phyloP scores from a whole-genome alignment of 2,888 invertebrate genomes.

The Polydrusus pterygomalis region DNA sequence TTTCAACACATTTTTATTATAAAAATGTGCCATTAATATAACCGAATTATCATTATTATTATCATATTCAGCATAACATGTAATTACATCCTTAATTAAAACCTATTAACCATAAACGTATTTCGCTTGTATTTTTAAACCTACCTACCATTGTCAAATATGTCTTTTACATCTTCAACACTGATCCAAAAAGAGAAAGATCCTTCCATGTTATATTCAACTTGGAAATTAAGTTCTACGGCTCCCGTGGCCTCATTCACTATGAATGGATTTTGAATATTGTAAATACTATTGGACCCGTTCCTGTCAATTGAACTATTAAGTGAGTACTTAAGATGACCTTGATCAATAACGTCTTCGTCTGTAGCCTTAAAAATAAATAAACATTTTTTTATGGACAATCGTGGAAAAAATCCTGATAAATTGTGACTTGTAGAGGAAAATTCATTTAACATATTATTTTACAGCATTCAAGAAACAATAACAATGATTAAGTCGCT shows the following conservation, averaged over 20 bases:
- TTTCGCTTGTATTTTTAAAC: too few species aligned
- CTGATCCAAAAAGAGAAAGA: slow-evolving; percentile 76
- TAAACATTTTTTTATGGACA: neutral
- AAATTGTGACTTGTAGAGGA: too few species aligned
- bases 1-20: too few species aligned
- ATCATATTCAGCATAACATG: too few species aligned
- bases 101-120: too few species aligned
- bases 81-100: too few species aligned
- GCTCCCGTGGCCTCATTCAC: slow-evolving; percentile 68
- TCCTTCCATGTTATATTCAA: slow-evolving; percentile 76
- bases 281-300: slow-evolving; percentile 57
- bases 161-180: slow-evolving; percentile 72
- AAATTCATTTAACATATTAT: too few species aligned
- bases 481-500: too few species aligned
- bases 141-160: slow-evolving; percentile 56
- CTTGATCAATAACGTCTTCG: slow-evolving; percentile 63
- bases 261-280: slow-evolving; percentile 66
- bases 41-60: too few species aligned
- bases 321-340: slow-evolving; percentile 60
- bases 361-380: slow-evolving; percentile 75
- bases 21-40: too few species aligned
- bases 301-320: slow-evolving; percentile 52
- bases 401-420: neutral
- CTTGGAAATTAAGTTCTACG: slow-evolving; percentile 74
- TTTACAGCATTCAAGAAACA: too few species aligned